phyloP scores from a whole-genome alignment of 1,140 invertebrate genomes.

The Cherax quadricarinatus region DNA sequence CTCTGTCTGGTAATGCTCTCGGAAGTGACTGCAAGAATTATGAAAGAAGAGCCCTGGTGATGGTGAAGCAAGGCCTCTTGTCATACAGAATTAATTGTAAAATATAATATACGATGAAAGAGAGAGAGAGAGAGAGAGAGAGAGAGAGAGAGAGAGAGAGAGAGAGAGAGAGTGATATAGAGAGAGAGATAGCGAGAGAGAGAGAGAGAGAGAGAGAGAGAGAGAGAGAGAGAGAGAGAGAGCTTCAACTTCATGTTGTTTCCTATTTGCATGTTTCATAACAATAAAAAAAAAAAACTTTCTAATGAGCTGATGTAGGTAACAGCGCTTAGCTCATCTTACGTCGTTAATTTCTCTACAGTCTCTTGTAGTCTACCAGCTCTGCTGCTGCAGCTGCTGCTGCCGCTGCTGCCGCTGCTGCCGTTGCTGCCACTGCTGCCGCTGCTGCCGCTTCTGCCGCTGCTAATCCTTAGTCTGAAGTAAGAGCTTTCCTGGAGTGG shows the following conservation, averaged over 20 bases:
- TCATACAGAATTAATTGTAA: not conserved
- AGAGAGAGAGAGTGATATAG: not conserved
- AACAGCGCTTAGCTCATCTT: no score
- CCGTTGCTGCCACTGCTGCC: no score
- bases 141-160: not conserved
- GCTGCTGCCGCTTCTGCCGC: no score
- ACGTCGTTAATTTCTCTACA: no score
- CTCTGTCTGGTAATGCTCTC: slow-evolving; percentile 45
- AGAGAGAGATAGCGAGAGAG: not conserved
- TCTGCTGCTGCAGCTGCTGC: no score
- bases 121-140: not conserved
- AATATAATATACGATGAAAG: not conserved
- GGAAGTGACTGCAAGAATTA: slow-evolving; percentile 48
- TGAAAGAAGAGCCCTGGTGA: slow-evolving; percentile 7
- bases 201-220: not conserved
- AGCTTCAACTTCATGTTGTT: no score
- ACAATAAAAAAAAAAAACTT: no score
- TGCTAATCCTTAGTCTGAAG: not conserved
- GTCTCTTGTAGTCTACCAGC: no score
- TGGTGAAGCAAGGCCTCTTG: not conserved
- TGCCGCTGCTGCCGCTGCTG: no score
- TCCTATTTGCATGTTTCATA: no score
- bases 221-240: not conserved
- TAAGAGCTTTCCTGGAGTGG: not conserved
- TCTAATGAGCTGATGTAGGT: no score